These are phyloP conservation scores for Phenacoccus solenopsis DNA, from an alignment of 1,140 invertebrate species.

Conservation along the genomic window DNA sequence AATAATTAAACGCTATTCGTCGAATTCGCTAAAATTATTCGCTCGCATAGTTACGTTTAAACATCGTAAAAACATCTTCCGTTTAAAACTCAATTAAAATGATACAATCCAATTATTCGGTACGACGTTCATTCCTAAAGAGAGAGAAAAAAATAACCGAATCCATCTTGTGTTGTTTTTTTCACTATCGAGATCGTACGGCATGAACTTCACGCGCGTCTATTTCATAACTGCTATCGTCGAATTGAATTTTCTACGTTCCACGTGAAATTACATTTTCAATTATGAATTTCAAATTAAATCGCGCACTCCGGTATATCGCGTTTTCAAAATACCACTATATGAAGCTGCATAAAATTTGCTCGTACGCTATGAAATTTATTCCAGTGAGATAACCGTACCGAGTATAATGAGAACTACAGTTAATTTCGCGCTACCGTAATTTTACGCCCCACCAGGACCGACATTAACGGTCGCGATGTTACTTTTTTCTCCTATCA, in stretches of 20 bases:
- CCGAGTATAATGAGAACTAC: neutral
- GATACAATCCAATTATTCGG: conserved; percentile 2
- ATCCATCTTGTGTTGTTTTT: too few species aligned
- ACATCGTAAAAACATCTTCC: neutral
- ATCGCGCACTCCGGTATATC: too few species aligned
- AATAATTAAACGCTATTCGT: neutral
- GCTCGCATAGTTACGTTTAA: neutral
- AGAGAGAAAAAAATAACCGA: too few species aligned
- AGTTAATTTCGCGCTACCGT: neutral
- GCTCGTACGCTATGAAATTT: neutral
- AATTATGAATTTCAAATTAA: too few species aligned
- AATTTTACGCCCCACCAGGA: neutral
- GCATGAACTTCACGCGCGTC: neutral
- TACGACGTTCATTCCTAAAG: neutral
- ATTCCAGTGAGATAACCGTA: neutral
- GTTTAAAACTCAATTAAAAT: neutral
- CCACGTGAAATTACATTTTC: too few species aligned
- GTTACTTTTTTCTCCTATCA: neutral
- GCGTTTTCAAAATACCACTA: too few species aligned
- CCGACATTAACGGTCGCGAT: neutral
- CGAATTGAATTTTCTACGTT: too few species aligned
- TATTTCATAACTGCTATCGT: too few species aligned
- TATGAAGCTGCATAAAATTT: too few species aligned
- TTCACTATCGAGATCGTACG: neutral
- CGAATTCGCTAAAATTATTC: neutral